Base-by-base conservation (phyloP, 1,140 invertebrate genomes). In the Polypedilum pembai region DNA sequence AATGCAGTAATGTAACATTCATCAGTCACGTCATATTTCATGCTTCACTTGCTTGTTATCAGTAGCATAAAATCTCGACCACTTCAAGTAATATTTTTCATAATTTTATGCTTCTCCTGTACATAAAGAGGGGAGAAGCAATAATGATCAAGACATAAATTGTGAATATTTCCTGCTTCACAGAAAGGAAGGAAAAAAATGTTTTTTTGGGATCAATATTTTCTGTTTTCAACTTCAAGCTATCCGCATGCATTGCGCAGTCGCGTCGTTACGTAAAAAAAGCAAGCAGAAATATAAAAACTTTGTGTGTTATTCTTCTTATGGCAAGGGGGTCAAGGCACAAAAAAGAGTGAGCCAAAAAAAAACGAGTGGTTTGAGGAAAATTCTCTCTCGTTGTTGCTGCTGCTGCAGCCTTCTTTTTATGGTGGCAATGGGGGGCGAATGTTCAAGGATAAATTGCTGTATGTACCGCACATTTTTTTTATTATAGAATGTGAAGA, bases 111-210 rank as follows among this genome's bases (percentile, higher is more conserved):
- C 24, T 33, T 33, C 24, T 33, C n/a, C n/a, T n/a, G n/a, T n/a
- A n/a, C n/a, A 33, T 33, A 33, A 5, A 33, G 24, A 33, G 24
- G 24, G 24, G 24, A 56, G 45, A n/a, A 1, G 12, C 12, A 56
- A n/a, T 12, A 12, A 56, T 12, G 45, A 12, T n/a, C 3, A n/a
- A 56, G 45, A 56, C 45, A 56, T 56, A 56, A 56, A 56, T 56
- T 56, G 45, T 56, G 45, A 56, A 56, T 56, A n/a, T 56, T 56
- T 56, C 45, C 45, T 56, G 45, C 45, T 56, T 56, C 45, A 56
- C 45, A 56, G n/a, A 56, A 56, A 56, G 45, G n/a, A 56, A 56
- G 45, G 15, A 56, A 56, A 56, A 56, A 56, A 45, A 45, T 8
- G 12, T 56, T 56, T 56, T 56, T 56, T 56, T 56, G 45, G 45